Conservation (phyloP, 2,113 vertebrate genomes). For the Synchiropus splendidus region DNA sequence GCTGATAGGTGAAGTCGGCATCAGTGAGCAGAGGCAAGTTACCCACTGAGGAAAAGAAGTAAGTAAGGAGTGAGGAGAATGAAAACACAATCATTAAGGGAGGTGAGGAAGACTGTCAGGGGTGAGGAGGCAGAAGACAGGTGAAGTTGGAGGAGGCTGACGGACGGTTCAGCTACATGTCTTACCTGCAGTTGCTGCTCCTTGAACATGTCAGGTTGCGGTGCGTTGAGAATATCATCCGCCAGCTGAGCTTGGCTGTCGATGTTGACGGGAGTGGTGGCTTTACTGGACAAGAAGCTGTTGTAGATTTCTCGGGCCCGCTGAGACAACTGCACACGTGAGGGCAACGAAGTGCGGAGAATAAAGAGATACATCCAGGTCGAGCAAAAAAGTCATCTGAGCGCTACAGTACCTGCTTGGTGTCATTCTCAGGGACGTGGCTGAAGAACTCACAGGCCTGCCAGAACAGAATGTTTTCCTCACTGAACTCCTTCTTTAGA, state of each 20-base stretch:
- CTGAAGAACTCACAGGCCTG: constrained; percentile 94
- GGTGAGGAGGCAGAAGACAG: too few species aligned
- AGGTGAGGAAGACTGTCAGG: too few species aligned
- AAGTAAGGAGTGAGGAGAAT: too few species aligned
- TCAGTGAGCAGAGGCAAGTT: too few species aligned
- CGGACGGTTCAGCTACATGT: background rate
- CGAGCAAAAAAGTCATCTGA: background rate
- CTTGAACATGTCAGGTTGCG: constrained; percentile 92
- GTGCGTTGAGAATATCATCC: constrained; percentile 87
- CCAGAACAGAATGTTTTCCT: constrained; percentile 98
- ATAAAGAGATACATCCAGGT: too few species aligned
- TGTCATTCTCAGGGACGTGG: constrained; percentile 86
- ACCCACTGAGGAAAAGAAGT: too few species aligned
- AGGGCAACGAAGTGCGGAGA: background rate
- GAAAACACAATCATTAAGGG: too few species aligned
- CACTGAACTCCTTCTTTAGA: constrained; percentile 95
- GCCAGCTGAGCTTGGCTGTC: constrained; percentile 94
- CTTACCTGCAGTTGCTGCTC: constrained; percentile 93
- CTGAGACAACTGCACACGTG: constrained; percentile 77
- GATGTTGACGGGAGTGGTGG: constrained; percentile 94
- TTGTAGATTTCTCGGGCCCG: constrained; percentile 94
- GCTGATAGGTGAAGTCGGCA: too few species aligned
- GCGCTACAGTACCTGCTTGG: constrained; percentile 84
- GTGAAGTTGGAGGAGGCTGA: too few species aligned
- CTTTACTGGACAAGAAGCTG: constrained; percentile 92